phyloP scores from a whole-genome alignment of 2,113 vertebrate species.

The Zapornia atra region DNA sequence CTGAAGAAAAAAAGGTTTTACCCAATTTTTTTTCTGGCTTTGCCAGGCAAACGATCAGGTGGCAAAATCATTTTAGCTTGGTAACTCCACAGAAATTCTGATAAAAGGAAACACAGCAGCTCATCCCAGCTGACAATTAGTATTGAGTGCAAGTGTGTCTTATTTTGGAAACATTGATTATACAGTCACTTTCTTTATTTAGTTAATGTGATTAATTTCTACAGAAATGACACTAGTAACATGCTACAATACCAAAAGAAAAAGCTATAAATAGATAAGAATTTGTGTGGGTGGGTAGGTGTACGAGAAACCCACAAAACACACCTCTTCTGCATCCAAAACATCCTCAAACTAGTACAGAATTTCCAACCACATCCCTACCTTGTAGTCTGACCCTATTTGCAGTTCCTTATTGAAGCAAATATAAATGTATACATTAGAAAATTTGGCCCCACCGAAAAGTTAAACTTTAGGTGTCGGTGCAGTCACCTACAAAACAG shows the following conservation, averaged over 20 bases:
- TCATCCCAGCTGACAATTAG: background rate
- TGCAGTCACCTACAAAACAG: background rate
- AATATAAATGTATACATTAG: background rate
- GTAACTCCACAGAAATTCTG: constrained; percentile 17
- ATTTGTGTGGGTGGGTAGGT: background rate
- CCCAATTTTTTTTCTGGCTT: background rate
- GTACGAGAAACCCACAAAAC: background rate
- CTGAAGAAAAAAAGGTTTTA: background rate
- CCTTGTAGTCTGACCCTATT: background rate
- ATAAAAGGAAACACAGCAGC: background rate
- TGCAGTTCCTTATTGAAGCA: background rate
- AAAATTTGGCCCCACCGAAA: background rate
- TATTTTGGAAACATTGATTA: background rate
- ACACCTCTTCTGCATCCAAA: background rate
- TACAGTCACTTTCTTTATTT: background rate
- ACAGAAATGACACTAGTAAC: background rate
- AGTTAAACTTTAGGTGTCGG: background rate
- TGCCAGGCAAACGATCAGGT: background rate
- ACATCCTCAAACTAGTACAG: background rate
- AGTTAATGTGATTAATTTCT: background rate
- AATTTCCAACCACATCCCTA: background rate
- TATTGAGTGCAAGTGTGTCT: background rate
- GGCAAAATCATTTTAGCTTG: background rate
- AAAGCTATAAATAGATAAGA: background rate
- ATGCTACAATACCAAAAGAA: background rate